phyloP scores from a whole-genome alignment of 2,888 invertebrate genomes.

The Drosophila suboccidentalis region DNA sequence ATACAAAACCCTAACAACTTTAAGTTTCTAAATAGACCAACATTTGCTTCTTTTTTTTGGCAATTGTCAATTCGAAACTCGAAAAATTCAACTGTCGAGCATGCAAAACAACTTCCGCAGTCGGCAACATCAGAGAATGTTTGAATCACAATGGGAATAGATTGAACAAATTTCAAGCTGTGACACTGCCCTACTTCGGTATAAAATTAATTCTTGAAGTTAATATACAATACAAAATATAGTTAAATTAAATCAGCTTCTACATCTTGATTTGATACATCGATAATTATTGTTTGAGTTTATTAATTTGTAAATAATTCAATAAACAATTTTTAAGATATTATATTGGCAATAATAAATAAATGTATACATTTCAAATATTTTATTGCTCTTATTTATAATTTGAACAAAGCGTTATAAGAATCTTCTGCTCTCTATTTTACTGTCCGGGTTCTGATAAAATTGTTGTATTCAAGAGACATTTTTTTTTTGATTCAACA shows the following conservation, averaged over 20 bases:
- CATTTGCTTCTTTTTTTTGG: constrained; percentile 1
- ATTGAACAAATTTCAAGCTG: background rate
- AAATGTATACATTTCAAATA: too few species aligned
- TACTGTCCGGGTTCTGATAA: too few species aligned
- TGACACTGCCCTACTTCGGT: background rate
- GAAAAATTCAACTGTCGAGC: constrained; percentile 32
- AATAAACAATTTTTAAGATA: too few species aligned
- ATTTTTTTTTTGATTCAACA: too few species aligned
- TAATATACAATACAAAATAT: background rate
- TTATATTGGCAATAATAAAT: too few species aligned
- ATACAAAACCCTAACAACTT: constrained; percentile 9
- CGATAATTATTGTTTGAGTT: background rate
- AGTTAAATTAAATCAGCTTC: background rate
- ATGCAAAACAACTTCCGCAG: constrained; percentile 50
- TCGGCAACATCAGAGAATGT: constrained; percentile 4
- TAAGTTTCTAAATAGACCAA: constrained; percentile 26
- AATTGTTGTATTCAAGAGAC: too few species aligned
- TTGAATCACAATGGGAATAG: constrained; percentile 3
- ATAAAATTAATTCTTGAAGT: background rate
- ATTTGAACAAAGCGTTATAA: too few species aligned
- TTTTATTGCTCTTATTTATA: too few species aligned
- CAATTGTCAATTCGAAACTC: constrained; percentile 8
- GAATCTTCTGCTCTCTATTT: too few species aligned
- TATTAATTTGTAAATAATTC: background rate
- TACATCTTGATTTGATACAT: background rate